These are phyloP conservation scores for Parambassis ranga DNA, from an alignment of 2,797 vertebrate species.

Conservation along the genomic window DNA sequence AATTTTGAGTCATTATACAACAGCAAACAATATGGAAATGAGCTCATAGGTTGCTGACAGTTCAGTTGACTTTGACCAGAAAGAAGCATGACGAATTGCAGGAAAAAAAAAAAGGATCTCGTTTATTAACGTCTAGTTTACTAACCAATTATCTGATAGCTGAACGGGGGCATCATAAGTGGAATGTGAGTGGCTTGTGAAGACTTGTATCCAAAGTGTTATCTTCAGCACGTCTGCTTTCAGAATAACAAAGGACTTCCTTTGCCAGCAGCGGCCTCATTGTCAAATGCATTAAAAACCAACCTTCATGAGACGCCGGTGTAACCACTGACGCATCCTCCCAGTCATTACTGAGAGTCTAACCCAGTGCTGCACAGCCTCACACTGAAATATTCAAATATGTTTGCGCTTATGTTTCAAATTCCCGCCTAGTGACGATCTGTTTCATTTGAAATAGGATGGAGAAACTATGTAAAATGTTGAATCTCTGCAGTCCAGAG, in stretches of 20 bases:
- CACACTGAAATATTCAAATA: conserved; percentile 31
- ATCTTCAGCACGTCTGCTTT: conserved; percentile 8
- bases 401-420: conserved; percentile 14
- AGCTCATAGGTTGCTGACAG: conserved; percentile 67
- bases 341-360: conserved; percentile 2
- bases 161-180: conserved; percentile 14
- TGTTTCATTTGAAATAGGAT: conserved; percentile 28
- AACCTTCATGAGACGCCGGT: neutral
- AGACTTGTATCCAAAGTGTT: conserved; percentile 11
- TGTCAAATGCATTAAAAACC: neutral
- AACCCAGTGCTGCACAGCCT: too few species aligned
- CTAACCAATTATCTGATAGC: conserved; percentile 50
- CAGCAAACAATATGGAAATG: conserved; percentile 80
- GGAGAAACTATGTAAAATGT: neutral
- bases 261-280: conserved; percentile 1
- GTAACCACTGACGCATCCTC: neutral
- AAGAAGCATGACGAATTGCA: conserved; percentile 48
- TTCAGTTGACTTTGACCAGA: conserved; percentile 67
- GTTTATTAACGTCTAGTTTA: conserved; percentile 55
- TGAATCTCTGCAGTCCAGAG: conserved; percentile 12
- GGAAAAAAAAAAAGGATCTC: conserved; percentile 16
- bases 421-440: conserved; percentile 14
- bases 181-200: conserved; percentile 6
- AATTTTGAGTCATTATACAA: conserved; percentile 79
- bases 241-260: neutral